Conservation (phyloP, 1,140 invertebrate species). For the Hormaphis cornu region DNA sequence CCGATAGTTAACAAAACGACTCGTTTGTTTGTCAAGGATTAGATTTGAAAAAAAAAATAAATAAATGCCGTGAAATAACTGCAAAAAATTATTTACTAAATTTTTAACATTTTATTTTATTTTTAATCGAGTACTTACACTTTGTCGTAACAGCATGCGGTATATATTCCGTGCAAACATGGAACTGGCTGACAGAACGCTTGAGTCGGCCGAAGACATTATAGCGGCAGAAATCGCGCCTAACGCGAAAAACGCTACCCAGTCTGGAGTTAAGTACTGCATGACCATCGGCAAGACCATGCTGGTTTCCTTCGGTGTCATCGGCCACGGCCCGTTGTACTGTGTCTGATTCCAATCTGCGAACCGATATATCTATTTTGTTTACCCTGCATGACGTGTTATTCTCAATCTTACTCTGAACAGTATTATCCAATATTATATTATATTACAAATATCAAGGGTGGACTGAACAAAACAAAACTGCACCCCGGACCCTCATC, state of each 20-base stretch:
- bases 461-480: too few species aligned
- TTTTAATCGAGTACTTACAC: too few species aligned
- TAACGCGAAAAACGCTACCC: slow-evolving; percentile 91
- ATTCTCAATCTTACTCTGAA: too few species aligned
- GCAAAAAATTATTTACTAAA: too few species aligned
- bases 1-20: too few species aligned
- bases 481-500: too few species aligned
- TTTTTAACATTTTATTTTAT: too few species aligned
- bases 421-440: too few species aligned
- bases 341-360: slow-evolving; percentile 88
- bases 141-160: slow-evolving; percentile 88
- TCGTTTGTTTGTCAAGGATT: too few species aligned
- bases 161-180: slow-evolving; percentile 99
- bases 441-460: too few species aligned
- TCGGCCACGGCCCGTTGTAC: slow-evolving; percentile 62
- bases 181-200: slow-evolving; percentile 88
- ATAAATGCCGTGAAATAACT: too few species aligned
- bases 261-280: slow-evolving; percentile 87
- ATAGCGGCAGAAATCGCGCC: slow-evolving; percentile 97
- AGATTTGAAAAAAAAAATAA: too few species aligned
- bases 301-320: slow-evolving; percentile 68
- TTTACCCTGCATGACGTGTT: background rate
- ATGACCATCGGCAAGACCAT: slow-evolving; percentile 95
- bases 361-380: slow-evolving; percentile 36
- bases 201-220: slow-evolving; percentile 97